Evolutionary conservation across 2,113 vertebrate species (phyloP).

Genomic region (Oriolus oriolus): DNA sequence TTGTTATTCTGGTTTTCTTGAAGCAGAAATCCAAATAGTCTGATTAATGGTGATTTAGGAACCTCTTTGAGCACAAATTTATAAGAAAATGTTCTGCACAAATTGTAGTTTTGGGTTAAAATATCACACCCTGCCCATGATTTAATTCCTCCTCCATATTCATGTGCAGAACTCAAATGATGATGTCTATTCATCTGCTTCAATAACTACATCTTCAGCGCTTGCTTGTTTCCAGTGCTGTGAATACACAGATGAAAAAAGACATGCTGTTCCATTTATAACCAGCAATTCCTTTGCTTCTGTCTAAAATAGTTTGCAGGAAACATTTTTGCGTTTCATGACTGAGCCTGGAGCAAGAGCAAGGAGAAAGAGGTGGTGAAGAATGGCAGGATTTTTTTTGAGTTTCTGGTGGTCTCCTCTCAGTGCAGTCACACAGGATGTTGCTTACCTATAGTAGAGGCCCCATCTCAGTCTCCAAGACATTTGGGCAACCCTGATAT

Average conservation of each 20-base stretch:
- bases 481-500: neutral
- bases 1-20: neutral
- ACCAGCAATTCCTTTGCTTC: neutral
- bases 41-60: neutral
- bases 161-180: neutral
- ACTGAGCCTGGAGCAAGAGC: neutral
- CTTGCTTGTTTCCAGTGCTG: neutral
- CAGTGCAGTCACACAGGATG: neutral
- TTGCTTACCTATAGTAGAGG: neutral
- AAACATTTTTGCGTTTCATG: neutral
- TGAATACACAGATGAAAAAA: neutral
- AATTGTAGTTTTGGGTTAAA: neutral
- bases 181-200: conserved; percentile 3
- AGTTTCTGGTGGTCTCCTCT: neutral
- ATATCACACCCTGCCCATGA: neutral
- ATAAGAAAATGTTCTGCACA: neutral
- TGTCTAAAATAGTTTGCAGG: neutral
- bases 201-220: neutral
- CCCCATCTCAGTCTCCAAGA: neutral
- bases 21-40: neutral
- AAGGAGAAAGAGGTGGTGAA: neutral
- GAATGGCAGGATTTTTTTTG: neutral
- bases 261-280: conserved; percentile 11
- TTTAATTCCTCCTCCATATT: conserved; percentile 41
- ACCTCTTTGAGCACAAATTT: neutral